Evolutionary conservation across 2,797 vertebrate genomes (phyloP), one percentile per base, ranked within the genome.

Genomic region (Channallabes apus): DNA sequence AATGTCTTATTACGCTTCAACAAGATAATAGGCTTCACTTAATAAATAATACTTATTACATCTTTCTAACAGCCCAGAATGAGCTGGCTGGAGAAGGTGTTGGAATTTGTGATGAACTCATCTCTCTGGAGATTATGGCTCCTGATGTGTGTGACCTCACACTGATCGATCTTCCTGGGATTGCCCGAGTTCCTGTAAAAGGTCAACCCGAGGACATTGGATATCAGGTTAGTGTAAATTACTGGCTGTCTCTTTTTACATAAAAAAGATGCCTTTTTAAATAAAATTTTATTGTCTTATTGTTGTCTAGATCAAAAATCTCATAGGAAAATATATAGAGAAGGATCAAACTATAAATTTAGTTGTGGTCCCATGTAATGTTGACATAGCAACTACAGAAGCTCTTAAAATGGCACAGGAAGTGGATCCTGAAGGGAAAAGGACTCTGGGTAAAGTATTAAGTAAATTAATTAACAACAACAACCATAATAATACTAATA

Each of bases 341-440:
- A 93, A 85, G 87, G 90, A 93, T 83, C 92, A 96, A 88, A 96
- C 95, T 0, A 90, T 97, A 85, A 96, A 91, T 90, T 87, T 97
- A 88, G 94, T 96, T 14, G 96, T 96, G 62, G 94, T 97, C n/a
- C 95, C 96, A 0, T 92, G 96, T 71, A 96, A 96, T 0, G 93
- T 96, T 91, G 96, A 96, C 89, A 96, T 96, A 4, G 94, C 46
- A 51, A 51, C 46, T 12, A 51, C 46, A 51, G 46, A 51, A 51
- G 46, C 46, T 51, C 9, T 51, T 94, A 82, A 96, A 92, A 96
- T 97, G 95, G 96, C 96, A 24, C 93, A 94, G 82, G 90, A 95
- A 56, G 95, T 94, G 88, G 96, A 97, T 71, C 94, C 95, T 4
- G 75, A 62, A 0, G 96, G 96, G 82, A 92, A 51, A 51, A 51